phyloP scores from a whole-genome alignment of 2,888 invertebrate species.

The Meliscaeva auricollis region DNA sequence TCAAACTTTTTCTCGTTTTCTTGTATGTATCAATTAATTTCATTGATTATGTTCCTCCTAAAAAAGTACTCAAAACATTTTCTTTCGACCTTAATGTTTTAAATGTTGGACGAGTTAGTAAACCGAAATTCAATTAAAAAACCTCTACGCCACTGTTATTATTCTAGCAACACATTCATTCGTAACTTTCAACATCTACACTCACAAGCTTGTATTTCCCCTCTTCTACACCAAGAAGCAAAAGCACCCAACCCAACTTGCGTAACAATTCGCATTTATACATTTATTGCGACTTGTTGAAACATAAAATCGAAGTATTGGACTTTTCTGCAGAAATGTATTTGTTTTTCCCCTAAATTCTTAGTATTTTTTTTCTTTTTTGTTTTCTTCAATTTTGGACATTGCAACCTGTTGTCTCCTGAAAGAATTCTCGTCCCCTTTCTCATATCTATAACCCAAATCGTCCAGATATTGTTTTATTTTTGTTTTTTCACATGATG shows the following conservation, averaged over 20 bases:
- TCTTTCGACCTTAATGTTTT: too few relatives aligned
- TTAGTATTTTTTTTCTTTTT: constrained; percentile 14
- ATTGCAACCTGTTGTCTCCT: constrained; percentile 73
- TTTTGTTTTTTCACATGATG: constrained; percentile 16
- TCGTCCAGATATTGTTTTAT: neutral
- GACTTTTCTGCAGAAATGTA: constrained; percentile 39
- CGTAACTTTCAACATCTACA: constrained; percentile 15
- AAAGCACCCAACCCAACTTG: constrained; percentile 2
- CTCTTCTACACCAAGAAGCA: constrained; percentile 40
- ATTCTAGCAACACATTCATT: neutral
- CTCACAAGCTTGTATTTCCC: constrained; percentile 6
- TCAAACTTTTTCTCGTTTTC: too few relatives aligned
- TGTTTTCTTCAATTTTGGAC: constrained; percentile 35
- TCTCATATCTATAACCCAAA: neutral
- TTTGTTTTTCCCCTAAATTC: constrained; percentile 25
- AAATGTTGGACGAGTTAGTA: too few relatives aligned
- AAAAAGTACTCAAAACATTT: too few relatives aligned
- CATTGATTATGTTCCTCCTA: too few relatives aligned
- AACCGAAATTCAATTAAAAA: too few relatives aligned
- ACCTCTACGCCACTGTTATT: constrained; percentile 13
- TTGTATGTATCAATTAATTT: too few relatives aligned
- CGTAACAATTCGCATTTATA: constrained; percentile 7
- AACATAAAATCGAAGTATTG: constrained; percentile 34
- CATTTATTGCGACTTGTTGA: constrained; percentile 48
- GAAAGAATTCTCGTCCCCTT: neutral